Evolutionary conservation across 2,888 invertebrate species (phyloP), one percentile per base, ranked within the genome.

Genomic region (Cataglyphis livida): DNA sequence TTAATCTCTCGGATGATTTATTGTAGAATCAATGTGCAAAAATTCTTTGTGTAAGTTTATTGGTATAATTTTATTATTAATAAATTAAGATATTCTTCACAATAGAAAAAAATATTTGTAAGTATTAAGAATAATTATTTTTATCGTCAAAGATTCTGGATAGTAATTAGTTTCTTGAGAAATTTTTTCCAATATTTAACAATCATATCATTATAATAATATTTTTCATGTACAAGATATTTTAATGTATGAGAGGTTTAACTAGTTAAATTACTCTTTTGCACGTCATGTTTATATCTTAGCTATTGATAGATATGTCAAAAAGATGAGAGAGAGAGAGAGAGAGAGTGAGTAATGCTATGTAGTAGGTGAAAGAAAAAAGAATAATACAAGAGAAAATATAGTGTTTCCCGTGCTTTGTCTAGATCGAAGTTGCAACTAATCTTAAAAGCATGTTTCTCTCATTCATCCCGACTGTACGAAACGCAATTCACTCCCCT

Each of bases 391-490:
- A 65, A 64, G 32, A 54, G 32, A 41, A 41, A 0, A 21, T 81
- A 84, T 62, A 38, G 83, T 86, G 68, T 62, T 81, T 70, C 32
- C 68, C 82, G 81, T 57, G n/a, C 25, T 44, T 73, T 79, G 62
- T 75, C 86, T 86, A 88, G 84, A 87, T 85, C 86, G 83, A 89
- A 88, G 82, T 82, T 84, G 84, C 84, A 61, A 88, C 85, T 89
- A 89, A 89, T 84, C 70, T 88, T 89, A 89, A 83, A 90, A 91
- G 91, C 91, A 91, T 88, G 88, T 88, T 75, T 79, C 35, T 84
- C 85, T 84, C 82, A 25, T 88, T 86, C 74, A 84, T 83, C 48
- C 76, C 74, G 86, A 84, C 21, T 54, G 48, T 70, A 65, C 57
- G 74, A 84, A 81, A 86, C 86, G 82, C 61, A 75, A 66, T 64